Percentiles rank a stretch among this genome's conserved stretches.
Conservation (phyloP, 2,888 invertebrate species). For the Callosobruchus maculatus region DNA sequence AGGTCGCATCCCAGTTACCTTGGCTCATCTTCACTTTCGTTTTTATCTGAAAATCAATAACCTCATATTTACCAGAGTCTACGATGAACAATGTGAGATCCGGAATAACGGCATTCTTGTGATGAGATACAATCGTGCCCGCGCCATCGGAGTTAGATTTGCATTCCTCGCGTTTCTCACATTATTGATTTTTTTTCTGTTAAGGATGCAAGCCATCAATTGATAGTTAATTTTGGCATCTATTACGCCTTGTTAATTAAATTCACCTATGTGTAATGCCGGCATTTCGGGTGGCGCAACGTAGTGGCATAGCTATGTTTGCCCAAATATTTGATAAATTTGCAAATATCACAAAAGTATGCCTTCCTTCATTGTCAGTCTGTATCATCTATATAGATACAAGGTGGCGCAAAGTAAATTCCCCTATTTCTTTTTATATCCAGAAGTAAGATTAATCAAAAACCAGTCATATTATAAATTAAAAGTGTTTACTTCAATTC, state of each 20-base stretch:
- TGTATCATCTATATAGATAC: too few species aligned
- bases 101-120: background rate
- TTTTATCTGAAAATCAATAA: slow-evolving; percentile 22
- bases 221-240: background rate
- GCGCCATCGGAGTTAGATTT: background rate
- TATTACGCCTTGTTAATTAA: background rate
- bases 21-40: slow-evolving; percentile 38
- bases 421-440: too few species aligned
- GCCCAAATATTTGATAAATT: too few species aligned
- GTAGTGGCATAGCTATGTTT: too few species aligned
- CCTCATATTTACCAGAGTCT: slow-evolving; percentile 1
- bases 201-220: background rate
- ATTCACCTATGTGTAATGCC: background rate
- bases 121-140: background rate
- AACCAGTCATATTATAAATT: too few species aligned
- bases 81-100: background rate
- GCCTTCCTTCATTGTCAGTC: too few species aligned
- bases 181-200: background rate
- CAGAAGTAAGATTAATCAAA: too few species aligned
- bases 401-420: too few species aligned
- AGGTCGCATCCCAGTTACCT: slow-evolving; percentile 40
- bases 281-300: too few species aligned
- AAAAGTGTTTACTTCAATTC: too few species aligned
- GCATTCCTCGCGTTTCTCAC: background rate
- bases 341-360: too few species aligned